Evolutionary conservation across 2,888 invertebrate genomes (phyloP).

Genomic region (Chloroclysta siterata): DNA sequence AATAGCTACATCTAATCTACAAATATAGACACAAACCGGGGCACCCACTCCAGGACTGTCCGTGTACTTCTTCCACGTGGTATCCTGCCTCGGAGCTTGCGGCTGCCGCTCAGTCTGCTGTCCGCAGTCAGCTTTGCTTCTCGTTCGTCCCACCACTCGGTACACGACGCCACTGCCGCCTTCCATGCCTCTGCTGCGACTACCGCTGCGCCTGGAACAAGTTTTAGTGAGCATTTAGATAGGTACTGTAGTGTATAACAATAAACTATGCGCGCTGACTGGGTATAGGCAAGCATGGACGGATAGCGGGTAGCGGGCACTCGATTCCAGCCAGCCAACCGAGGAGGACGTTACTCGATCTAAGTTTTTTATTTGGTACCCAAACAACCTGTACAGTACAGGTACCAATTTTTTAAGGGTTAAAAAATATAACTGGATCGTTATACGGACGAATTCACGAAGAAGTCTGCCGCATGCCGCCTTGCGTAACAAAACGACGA

Average conservation of each 20-base stretch:
- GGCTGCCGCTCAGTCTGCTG: slow-evolving; percentile 80
- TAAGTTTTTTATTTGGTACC: too few species aligned
- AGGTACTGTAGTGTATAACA: background rate
- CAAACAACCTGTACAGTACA: too few species aligned
- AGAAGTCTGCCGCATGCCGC: slow-evolving; percentile 5
- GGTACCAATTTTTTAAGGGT: background rate
- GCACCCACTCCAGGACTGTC: slow-evolving; percentile 87
- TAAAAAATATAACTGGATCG: background rate
- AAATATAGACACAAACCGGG: slow-evolving; percentile 62
- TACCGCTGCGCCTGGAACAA: slow-evolving; percentile 79
- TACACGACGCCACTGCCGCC: slow-evolving; percentile 84
- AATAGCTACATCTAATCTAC: slow-evolving; percentile 46
- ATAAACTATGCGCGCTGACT: too few species aligned
- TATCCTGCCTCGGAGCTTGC: slow-evolving; percentile 70
- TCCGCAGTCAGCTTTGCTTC: slow-evolving; percentile 79
- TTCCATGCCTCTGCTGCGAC: slow-evolving; percentile 83
- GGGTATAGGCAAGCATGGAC: too few species aligned
- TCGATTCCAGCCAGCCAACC: too few species aligned
- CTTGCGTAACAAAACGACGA: background rate
- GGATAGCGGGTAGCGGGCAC: too few species aligned
- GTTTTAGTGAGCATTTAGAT: background rate
- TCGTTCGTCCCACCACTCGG: slow-evolving; percentile 77
- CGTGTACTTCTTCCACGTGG: slow-evolving; percentile 87
- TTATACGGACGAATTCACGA: background rate
- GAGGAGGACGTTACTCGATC: too few species aligned